Evolutionary conservation across 2,888 invertebrate genomes (phyloP), one percentile per base, ranked within the genome.

Genomic region (Corythucha ciliata): DNA sequence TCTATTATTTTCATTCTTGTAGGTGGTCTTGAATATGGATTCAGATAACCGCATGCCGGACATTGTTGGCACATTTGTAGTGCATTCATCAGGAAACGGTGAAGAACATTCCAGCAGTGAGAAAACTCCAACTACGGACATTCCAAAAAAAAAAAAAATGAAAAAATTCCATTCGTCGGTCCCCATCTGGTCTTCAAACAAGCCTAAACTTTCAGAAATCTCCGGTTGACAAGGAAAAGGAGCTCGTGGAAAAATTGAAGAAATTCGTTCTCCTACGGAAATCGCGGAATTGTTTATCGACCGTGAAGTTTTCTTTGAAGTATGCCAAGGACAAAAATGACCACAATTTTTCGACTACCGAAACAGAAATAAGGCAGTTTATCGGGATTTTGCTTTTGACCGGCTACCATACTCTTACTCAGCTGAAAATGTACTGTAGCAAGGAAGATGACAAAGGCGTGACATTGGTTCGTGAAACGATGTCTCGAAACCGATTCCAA

Each of bases 311-410:
- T 25, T 20, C 40, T 4, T 16, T 40, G 16, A 44, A 25, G 29
- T 44, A 32, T 29, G 44, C 44, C 32, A 21, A 16, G 21, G 21
- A 26, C 26, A 26, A 44, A 26, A 44, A 44, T 29, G 18, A 32
- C 25, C n/a, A 29, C 29, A 29, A 29, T 32, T 24, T 7, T 29
- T 10, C 29, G 16, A 20, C 18, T 8, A 7, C 14, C 27, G 25
- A 16, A 4, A 21, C 42, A 7, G 53, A 57, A 47, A 57, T 58
- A 20, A 14, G 27, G 22, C 14, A n/a, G 7, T 51, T 51, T 34
- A 33, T 47, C 36, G 34, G 34, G 10, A 33, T 51, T 33, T 22
- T 51, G 29, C 26, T 51, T 8, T 6, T 48, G n/a, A 51, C 45
- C 36, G 46, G 51, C 3, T 51, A 51, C 18, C 25, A 12, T 4